Percentiles rank a stretch among this genome's conserved stretches.
phyloP scores from a whole-genome alignment of 2,888 invertebrate species.

The Rotaria socialis region DNA sequence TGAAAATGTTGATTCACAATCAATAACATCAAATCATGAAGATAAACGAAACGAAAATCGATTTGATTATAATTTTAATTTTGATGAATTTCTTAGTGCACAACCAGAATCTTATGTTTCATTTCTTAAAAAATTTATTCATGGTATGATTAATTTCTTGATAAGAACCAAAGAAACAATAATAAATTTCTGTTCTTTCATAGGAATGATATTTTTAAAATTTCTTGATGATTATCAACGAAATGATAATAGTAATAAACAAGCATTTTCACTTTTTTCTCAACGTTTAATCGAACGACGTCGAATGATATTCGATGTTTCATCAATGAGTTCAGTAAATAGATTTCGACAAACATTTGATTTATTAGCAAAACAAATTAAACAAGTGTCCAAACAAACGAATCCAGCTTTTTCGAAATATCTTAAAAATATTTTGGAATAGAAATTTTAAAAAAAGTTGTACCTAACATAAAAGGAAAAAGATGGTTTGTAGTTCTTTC shows the following conservation, averaged over 20 bases:
- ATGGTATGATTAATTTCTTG: background rate
- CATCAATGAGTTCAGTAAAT: background rate
- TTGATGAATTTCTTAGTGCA: background rate
- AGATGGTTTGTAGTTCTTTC: too few relatives aligned
- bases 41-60: background rate
- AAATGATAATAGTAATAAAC: background rate
- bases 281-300: background rate
- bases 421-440: background rate
- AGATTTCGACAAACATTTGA: background rate
- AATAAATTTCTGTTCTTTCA: background rate
- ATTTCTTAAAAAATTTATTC: slow-evolving; percentile 11
- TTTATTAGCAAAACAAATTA: background rate
- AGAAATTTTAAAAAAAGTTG: background rate
- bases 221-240: slow-evolving; percentile 28
- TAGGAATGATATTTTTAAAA: slow-evolving; percentile 15
- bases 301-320: background rate
- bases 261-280: background rate
- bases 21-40: background rate
- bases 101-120: background rate
- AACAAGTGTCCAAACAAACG: background rate
- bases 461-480: too few relatives aligned
- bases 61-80: background rate
- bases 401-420: background rate
- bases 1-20: background rate
- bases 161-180: background rate